Base-by-base conservation (phyloP, 92 coral and sea anemone genomes). In the Metridium senile region DNA sequence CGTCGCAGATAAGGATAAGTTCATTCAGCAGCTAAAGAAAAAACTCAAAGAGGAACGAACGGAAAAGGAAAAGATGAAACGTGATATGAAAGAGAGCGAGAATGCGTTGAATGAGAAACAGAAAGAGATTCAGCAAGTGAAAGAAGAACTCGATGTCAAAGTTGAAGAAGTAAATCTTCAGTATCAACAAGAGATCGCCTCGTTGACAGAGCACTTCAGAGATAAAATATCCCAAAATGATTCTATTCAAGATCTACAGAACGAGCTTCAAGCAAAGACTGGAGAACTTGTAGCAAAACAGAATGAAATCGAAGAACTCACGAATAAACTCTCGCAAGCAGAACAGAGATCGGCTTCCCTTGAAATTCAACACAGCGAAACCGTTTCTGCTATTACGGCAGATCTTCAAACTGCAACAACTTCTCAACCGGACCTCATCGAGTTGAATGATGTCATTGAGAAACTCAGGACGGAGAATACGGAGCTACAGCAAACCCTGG, bases 1-100 rank as follows among this genome's bases (percentile, higher is more conserved):
- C 23, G 70, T 88, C 33, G 71, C 81, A 19, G 97, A 91, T n/a
- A 91, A 89, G 68, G 91, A 91, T 58, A 87, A 77, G 43, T 84
- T 91, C 11, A 91, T 89, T 30, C 84, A 82, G 26, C 84, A 80
- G 58, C 76, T 92, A 8, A 86, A 89, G 81, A 86, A 82, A 69
- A 86, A 86, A 65, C 79, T 89, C 33, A 87, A 89, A 72, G 89
- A 88, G 46, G 86, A 80, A 70, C 74, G 89, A 21, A 77, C 56
- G 33, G 90, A 86, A 68, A 84, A 76, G 68, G 78, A 73, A 16
- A 73, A 73, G 21, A 31, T 73, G 56, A 68, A 47, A n/a, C 82
- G 85, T 2, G 97, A 91, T 53, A 79, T 79, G 33, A 74, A 66
- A 71, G 83, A 86, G 33, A 70, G 78, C 25, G 82, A 82, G 56